phyloP scores from a whole-genome alignment of 2,113 vertebrate species.

The Platichthys stellatus region DNA sequence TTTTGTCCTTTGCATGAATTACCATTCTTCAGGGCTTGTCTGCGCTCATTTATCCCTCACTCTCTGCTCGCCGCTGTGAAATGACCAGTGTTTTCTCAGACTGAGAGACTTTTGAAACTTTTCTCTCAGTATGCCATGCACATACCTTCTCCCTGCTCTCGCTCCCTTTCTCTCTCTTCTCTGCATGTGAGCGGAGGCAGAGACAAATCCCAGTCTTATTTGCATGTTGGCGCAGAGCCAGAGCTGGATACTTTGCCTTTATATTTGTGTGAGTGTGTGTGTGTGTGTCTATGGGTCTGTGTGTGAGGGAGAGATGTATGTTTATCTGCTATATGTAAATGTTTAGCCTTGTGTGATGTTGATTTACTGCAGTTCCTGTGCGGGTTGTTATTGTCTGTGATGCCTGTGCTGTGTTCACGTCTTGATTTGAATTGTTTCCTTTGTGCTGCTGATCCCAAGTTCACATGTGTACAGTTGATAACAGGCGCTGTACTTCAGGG shows the following conservation, averaged over 20 bases:
- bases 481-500: constrained; percentile 26
- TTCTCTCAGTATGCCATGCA: constrained; percentile 69
- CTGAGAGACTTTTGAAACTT: constrained; percentile 67
- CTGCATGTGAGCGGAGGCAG: constrained; percentile 35
- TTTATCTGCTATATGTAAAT: constrained; percentile 6
- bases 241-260: constrained; percentile 39
- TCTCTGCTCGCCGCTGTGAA: constrained; percentile 46
- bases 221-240: constrained; percentile 57
- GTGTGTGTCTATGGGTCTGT: background rate
- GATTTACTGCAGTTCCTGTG: background rate
- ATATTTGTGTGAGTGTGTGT: constrained; percentile 2
- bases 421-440: constrained; percentile 12
- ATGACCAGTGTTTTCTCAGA: constrained; percentile 55
- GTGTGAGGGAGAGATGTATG: background rate
- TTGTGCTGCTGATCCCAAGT: background rate
- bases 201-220: constrained; percentile 49
- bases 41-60: constrained; percentile 61
- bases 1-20: constrained; percentile 34
- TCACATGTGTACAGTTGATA: constrained; percentile 1
- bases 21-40: constrained; percentile 53
- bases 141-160: constrained; percentile 45
- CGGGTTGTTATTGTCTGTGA: constrained; percentile 17
- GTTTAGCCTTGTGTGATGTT: constrained; percentile 6
- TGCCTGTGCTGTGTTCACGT: background rate
- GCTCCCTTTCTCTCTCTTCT: constrained; percentile 42